Conservation (phyloP, 1,140 invertebrate genomes). For the Listronotus oregonensis region DNA sequence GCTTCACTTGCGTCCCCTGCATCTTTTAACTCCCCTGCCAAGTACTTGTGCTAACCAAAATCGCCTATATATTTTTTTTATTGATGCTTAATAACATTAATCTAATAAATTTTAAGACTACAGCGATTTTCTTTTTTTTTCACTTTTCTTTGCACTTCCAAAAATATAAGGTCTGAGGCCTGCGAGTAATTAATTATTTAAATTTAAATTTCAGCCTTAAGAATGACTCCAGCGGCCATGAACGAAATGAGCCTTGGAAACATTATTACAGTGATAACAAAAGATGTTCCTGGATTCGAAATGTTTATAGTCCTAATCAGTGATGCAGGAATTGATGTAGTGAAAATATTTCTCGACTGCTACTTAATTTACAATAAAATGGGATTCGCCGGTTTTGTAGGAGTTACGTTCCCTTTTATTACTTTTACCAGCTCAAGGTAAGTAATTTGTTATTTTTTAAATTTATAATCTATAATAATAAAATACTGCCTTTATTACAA, state of each 20-base stretch:
- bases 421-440: slow-evolving; percentile 83
- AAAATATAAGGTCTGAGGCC: too few species aligned
- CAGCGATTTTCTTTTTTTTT: too few species aligned
- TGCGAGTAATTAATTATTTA: too few species aligned
- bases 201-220: slow-evolving; percentile 56
- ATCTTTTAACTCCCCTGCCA: too few species aligned
- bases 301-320: slow-evolving; percentile 70
- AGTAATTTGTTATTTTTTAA: slow-evolving; percentile 15
- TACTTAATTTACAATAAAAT: slow-evolving; percentile 79
- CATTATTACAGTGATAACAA: slow-evolving; percentile 90
- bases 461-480: too few species aligned
- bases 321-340: slow-evolving; percentile 79
- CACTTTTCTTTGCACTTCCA: too few species aligned
- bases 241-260: slow-evolving; percentile 73
- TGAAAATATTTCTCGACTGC: slow-evolving; percentile 76
- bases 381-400: slow-evolving; percentile 74
- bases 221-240: slow-evolving; percentile 72
- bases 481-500: too few species aligned
- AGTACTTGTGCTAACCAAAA: too few species aligned
- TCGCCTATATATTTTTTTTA: too few species aligned
- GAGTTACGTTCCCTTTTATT: slow-evolving; percentile 78
- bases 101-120: too few species aligned
- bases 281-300: slow-evolving; percentile 81
- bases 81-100: too few species aligned
- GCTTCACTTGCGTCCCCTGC: too few species aligned